Evolutionary conservation across 1,140 invertebrate species (phyloP).

Genomic region (Neotoxoptera formosana): DNA sequence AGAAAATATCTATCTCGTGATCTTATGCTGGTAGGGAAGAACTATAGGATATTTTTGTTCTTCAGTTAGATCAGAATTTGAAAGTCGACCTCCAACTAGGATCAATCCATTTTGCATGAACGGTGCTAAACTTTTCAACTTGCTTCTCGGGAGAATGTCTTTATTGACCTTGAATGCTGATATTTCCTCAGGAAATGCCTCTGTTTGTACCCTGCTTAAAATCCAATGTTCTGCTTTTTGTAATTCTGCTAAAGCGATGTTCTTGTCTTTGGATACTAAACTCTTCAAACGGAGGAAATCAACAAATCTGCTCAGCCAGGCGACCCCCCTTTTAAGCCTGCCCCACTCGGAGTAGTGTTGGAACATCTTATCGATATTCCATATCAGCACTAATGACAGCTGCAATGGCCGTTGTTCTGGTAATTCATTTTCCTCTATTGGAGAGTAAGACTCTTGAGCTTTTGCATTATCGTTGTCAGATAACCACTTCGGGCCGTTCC

Average conservation of each 20-base stretch:
- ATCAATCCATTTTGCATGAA: conserved; percentile 26
- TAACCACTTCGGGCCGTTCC: neutral
- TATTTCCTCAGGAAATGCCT: too few relatives aligned
- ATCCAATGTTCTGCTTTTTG: neutral
- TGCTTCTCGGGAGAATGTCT: neutral
- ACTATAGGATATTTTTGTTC: conserved; percentile 39
- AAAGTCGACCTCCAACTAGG: conserved; percentile 48
- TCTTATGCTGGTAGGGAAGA: neutral
- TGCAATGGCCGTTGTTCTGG: neutral
- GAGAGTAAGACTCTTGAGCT: neutral
- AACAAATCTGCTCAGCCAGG: neutral
- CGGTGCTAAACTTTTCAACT: neutral
- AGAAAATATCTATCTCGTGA: conserved; percentile 11
- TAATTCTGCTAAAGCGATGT: too few relatives aligned
- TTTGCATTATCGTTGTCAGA: too few relatives aligned
- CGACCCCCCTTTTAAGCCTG: neutral
- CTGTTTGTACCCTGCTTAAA: too few relatives aligned
- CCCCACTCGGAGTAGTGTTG: too few relatives aligned
- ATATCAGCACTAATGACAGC: neutral
- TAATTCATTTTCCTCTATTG: neutral
- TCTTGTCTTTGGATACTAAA: neutral
- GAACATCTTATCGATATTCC: too few relatives aligned
- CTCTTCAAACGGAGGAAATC: neutral
- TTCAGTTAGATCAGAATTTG: neutral
- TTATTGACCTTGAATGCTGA: neutral